Base-by-base conservation (phyloP, 2,797 vertebrate species). In the Aplochiton taeniatus region DNA sequence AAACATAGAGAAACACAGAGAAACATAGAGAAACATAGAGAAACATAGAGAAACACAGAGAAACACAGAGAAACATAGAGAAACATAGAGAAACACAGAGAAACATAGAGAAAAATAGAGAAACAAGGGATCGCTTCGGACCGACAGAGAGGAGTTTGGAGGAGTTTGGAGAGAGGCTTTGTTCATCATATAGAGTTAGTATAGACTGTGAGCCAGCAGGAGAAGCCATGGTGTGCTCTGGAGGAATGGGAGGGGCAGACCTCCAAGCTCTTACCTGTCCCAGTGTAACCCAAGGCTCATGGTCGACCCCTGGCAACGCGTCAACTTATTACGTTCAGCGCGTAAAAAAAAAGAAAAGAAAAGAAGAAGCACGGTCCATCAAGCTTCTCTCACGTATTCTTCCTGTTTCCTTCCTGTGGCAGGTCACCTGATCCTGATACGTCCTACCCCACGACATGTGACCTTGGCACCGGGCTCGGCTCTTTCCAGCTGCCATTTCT, bases 341-440 rank as follows among this genome's bases (percentile, higher is more conserved):
- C n/a, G n/a, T n/a, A n/a, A n/a, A n/a, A n/a, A n/a, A n/a, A n/a
- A n/a, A n/a, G n/a, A n/a, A n/a, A n/a, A n/a, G n/a, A n/a, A n/a
- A n/a, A n/a, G n/a, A n/a, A n/a, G 6, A 31, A 2, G 31, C 6
- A 6, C 31, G 6, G 31, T 31, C 31, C 31, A 3, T 31, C 31
- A 2, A 31, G 3, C 31, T 31, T 31, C 31, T 31, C 6, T 31
- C 31, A 3, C 31, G 31, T 31, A 3, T 75, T 77, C 77, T 73
- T 80, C 72, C 61, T 70, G 63, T 59, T 56, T 67, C 49, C 31
- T 65, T 61, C 50, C 48, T 47, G 11, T 56, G 11, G 48, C n/a
- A 66, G 54, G 54, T 57, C 10, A 12, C 57, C 57, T 70, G 54
- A 72, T 79, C 44, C 54, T 70, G 66, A 62, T 49, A 7, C 61